Percentiles rank a stretch among this genome's conserved stretches.
Evolutionary conservation across 2,797 vertebrate species (phyloP).

Genomic region (Melanotaenia pygmaea): DNA sequence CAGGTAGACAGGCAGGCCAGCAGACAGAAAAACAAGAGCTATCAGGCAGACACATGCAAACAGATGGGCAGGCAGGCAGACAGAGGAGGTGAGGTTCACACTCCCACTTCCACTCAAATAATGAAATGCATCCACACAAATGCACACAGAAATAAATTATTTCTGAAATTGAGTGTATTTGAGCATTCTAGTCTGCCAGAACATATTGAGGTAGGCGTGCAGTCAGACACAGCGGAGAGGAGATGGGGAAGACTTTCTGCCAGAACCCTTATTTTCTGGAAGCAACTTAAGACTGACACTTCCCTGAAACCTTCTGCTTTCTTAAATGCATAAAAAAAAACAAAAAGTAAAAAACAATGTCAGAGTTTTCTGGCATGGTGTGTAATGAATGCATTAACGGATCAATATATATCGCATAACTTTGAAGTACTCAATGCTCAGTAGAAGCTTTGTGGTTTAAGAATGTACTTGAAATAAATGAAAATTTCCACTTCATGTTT

Average conservation of each 20-base stretch:
- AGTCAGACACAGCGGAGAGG: constrained; percentile 61
- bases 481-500: background rate
- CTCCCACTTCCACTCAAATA: constrained; percentile 46
- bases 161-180: constrained; percentile 51
- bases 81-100: constrained; percentile 40
- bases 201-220: constrained; percentile 67
- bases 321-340: constrained; percentile 21
- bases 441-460: constrained; percentile 14
- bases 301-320: constrained; percentile 46
- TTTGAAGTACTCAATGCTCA: constrained; percentile 12
- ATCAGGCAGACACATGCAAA: constrained; percentile 49
- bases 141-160: constrained; percentile 61
- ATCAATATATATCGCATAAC: constrained; percentile 13
- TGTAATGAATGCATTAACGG: constrained; percentile 27
- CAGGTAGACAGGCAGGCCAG: constrained; percentile 51
- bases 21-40: constrained; percentile 34
- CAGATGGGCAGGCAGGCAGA: constrained; percentile 47
- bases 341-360: constrained; percentile 23
- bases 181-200: constrained; percentile 54
- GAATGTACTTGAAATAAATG: background rate
- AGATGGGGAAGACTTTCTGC: constrained; percentile 43
- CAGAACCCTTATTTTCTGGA: constrained; percentile 59
- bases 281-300: constrained; percentile 36
- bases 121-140: constrained; percentile 58
- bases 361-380: constrained; percentile 26